Base-by-base conservation (phyloP, 2,797 vertebrate species). In the Setipinna tenuifilis region DNA sequence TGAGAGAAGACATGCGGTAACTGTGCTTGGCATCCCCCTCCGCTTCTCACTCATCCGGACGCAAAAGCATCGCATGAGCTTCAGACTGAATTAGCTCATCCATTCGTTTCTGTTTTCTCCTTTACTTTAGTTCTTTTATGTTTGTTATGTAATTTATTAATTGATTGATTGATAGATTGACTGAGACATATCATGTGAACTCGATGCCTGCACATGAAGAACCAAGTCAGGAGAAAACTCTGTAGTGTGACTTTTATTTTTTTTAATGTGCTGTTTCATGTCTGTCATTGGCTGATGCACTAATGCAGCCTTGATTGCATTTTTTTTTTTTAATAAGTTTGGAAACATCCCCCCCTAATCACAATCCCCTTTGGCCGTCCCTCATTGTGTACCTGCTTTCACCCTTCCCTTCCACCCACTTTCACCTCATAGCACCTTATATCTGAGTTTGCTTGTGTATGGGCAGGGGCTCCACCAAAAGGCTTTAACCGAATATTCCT, bases 1-100 rank as follows among this genome's bases (percentile, higher is more conserved):
- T 91, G 93, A 93, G 92, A 96, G 95, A 92, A 95, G 94, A 94
- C 93, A 92, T 88, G 95, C 93, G 96, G 96, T 96, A 96, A 96
- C 95, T 94, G 88, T 91, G 89, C 92, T 93, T 90, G 92, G 92
- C 93, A 93, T 92, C 93, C 71, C 54, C 87, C 50, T 10, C 50
- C 50, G 31, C 71, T 78, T 78, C 2, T 78, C 71, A 78, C 71
- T 78, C 71, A 78, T 78, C 41, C 19, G 71, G 71, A 78, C 31
- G 35, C 71, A 78, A 78, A 44, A 93, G 90, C 95, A 94, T 95
- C 90, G 94, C 95, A 96, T 96, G 95, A 95, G 94, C 94, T 96
- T 95, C 91, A 93, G 90, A 92, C 92, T 92, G 91, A 94, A 89
- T 90, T 87, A 92, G 71, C 92, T 92, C 91, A 89, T 91, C 90